Conservation (phyloP, 1,140 invertebrate species). For the Drosophila arizonae region DNA sequence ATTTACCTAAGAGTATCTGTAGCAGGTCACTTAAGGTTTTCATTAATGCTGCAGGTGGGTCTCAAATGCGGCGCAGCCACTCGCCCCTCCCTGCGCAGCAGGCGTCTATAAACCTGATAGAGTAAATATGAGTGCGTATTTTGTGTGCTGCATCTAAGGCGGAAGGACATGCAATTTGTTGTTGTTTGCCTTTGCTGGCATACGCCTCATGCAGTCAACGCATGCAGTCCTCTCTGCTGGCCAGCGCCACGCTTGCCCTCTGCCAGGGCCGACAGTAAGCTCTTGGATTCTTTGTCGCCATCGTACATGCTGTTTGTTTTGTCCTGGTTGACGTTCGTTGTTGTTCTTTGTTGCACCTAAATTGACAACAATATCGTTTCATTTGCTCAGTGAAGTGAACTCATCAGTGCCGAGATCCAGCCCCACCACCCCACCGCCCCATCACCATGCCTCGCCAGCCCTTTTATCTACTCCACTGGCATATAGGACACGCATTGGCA, state of each 20-base stretch:
- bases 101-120: slow-evolving; percentile 33
- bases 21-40: slow-evolving; percentile 71
- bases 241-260: slow-evolving; percentile 5
- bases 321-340: slow-evolving; percentile 57
- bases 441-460: background rate
- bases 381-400: slow-evolving; percentile 80
- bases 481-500: slow-evolving; percentile 52
- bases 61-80: slow-evolving; percentile 4
- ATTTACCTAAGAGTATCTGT: slow-evolving; percentile 39
- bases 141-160: slow-evolving; percentile 75
- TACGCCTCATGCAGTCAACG: background rate
- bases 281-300: slow-evolving; percentile 35
- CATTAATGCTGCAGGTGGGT: slow-evolving; percentile 63
- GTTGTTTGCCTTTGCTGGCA: slow-evolving; percentile 72
- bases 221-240: slow-evolving; percentile 4
- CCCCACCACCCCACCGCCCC: background rate
- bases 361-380: slow-evolving; percentile 81
- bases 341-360: slow-evolving; percentile 80
- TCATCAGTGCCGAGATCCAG: slow-evolving; percentile 66
- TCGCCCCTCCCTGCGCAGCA: background rate
- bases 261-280: background rate
- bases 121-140: slow-evolving; percentile 79
- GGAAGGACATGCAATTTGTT: slow-evolving; percentile 80
- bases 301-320: slow-evolving; percentile 76
- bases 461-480: background rate